Evolutionary conservation across 2,113 vertebrate species (phyloP).

Genomic region (Rafetus swinhoei): DNA sequence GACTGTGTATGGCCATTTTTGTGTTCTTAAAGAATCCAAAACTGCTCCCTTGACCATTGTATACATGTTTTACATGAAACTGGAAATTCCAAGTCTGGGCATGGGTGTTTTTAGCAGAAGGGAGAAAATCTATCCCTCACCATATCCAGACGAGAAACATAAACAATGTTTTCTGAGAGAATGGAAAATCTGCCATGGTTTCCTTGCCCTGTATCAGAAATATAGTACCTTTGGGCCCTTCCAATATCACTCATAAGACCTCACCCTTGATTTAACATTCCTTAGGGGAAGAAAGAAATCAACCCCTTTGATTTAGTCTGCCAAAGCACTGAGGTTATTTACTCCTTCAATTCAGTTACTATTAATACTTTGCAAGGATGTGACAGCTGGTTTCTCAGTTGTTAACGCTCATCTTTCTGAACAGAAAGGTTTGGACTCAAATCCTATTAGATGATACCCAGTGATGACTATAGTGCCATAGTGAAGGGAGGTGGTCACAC

Average conservation of each 20-base stretch:
- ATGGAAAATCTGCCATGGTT: background rate
- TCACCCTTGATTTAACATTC: background rate
- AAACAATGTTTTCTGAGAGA: background rate
- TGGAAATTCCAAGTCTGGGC: background rate
- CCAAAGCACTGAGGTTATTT: constrained; percentile 20
- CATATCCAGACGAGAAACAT: background rate
- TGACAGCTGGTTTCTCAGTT: constrained; percentile 12
- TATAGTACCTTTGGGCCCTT: background rate
- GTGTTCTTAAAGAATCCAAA: background rate
- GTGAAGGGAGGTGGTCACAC: background rate
- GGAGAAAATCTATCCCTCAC: background rate
- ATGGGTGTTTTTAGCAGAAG: background rate
- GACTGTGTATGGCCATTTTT: background rate
- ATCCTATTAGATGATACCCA: background rate
- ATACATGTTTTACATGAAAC: background rate
- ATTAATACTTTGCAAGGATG: background rate
- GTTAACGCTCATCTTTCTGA: constrained; percentile 30
- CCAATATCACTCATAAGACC: background rate
- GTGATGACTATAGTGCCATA: background rate
- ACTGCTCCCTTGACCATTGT: background rate
- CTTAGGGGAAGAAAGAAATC: background rate
- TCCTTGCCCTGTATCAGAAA: background rate
- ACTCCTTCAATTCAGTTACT: background rate
- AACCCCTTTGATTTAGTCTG: background rate
- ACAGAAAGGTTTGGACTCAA: background rate